Evolutionary conservation across 2,113 vertebrate genomes (phyloP).

Genomic region (Cinclus cinclus): DNA sequence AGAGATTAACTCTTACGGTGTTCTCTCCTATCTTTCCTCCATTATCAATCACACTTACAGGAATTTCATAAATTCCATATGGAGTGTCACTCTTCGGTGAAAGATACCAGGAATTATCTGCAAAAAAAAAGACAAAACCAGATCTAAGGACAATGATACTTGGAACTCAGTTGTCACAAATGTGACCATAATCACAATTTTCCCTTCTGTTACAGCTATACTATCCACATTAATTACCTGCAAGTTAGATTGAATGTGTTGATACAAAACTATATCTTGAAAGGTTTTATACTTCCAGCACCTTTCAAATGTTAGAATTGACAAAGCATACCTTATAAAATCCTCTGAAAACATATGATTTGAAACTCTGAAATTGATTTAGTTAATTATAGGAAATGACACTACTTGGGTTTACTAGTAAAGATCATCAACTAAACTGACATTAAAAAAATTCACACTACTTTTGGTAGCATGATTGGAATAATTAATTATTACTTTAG

Average conservation of each 20-base stretch:
- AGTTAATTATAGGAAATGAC: background rate
- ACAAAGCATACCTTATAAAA: background rate
- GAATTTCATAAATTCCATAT: constrained; percentile 68
- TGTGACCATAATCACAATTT: accelerated
- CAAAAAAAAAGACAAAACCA: background rate
- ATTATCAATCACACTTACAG: constrained; percentile 77
- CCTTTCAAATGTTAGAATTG: background rate
- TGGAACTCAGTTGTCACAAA: background rate
- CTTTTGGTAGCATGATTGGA: background rate
- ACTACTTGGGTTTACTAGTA: background rate
- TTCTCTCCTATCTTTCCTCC: constrained; percentile 68
- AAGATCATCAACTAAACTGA: background rate
- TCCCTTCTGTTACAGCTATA: background rate
- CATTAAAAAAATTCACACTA: background rate
- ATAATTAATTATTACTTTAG: background rate
- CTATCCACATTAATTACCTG: background rate
- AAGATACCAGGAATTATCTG: constrained; percentile 76
- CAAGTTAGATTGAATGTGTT: background rate
- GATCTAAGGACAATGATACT: background rate
- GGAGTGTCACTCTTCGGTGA: constrained; percentile 53
- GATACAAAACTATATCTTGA: background rate
- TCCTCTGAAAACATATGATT: background rate
- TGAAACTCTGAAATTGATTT: background rate
- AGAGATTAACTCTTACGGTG: constrained; percentile 65
- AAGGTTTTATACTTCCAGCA: background rate